These are phyloP conservation scores for Rallus limicola DNA, from an alignment of 2,113 vertebrate species.

Conservation along the genomic window DNA sequence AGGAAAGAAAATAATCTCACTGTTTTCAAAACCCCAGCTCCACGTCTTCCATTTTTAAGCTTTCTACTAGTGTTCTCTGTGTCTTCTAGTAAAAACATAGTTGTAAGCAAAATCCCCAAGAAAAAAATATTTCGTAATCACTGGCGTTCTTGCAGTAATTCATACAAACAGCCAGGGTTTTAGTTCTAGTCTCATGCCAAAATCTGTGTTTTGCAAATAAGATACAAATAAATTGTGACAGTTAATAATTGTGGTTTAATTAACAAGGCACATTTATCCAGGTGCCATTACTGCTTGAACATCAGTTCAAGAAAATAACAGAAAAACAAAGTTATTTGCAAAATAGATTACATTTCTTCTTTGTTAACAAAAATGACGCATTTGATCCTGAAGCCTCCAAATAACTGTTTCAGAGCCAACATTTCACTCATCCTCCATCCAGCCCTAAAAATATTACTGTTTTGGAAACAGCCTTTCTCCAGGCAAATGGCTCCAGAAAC, in stretches of 20 bases:
- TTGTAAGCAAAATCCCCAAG: not conserved
- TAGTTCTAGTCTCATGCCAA: not conserved
- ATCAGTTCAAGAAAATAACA: not conserved
- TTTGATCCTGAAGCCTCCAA: not conserved
- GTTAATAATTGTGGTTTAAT: not conserved
- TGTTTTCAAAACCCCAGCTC: not conserved
- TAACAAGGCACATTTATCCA: not conserved
- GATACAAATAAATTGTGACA: not conserved
- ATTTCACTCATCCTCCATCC: not conserved
- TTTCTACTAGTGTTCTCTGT: not conserved
- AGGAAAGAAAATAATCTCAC: not conserved
- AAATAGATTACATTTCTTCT: not conserved
- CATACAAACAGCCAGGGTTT: not conserved
- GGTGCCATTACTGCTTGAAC: not conserved
- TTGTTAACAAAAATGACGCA: not conserved
- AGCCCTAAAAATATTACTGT: not conserved
- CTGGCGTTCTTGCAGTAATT: not conserved
- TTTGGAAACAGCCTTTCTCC: not conserved
- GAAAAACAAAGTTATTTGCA: not conserved
- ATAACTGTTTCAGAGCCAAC: not conserved
- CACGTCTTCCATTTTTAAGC: not conserved
- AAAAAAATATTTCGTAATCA: not conserved
- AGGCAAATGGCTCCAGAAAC: not conserved
- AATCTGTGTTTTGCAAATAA: not conserved
- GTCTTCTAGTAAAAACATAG: not conserved